phyloP scores from a whole-genome alignment of 2,797 vertebrate species.

The Emys orbicularis region DNA sequence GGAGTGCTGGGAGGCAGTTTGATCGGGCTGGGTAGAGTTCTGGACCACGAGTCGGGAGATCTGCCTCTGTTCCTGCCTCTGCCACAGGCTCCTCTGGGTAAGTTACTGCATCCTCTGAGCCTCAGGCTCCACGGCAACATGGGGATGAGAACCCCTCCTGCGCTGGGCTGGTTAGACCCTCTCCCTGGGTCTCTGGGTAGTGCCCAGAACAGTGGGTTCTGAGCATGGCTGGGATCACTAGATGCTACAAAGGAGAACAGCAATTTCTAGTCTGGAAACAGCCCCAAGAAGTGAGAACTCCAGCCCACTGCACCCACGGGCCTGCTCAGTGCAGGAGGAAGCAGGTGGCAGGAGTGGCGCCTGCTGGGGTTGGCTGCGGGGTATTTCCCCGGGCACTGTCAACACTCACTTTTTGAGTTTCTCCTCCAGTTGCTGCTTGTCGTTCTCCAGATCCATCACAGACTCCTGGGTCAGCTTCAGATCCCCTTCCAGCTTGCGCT shows the following conservation, averaged over 20 bases:
- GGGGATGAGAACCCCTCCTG: background rate
- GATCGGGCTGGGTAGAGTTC: background rate
- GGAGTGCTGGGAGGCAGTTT: background rate
- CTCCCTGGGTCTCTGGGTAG: background rate
- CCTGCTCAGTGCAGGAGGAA: background rate
- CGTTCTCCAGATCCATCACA: slow-evolving; percentile 92
- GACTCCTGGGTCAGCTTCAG: slow-evolving; percentile 92
- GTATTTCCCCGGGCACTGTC: background rate
- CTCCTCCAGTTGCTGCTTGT: slow-evolving; percentile 94
- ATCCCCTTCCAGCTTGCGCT: slow-evolving; percentile 94
- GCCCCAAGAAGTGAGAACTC: background rate
- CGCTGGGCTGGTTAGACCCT: background rate
- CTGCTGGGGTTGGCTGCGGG: background rate
- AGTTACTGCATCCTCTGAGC: background rate
- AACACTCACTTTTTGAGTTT: slow-evolving; percentile 91
- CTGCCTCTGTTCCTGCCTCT: background rate
- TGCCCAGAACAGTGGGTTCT: background rate
- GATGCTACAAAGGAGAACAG: background rate
- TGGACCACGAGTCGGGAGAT: background rate
- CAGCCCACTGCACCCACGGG: background rate
- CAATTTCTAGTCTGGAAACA: background rate
- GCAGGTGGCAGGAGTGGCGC: background rate
- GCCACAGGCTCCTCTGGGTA: background rate
- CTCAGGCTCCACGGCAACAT: background rate
- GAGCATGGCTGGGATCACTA: background rate